Evolutionary conservation across 2,797 vertebrate genomes (phyloP).

Genomic region (Cynodonichthys magdalenae): DNA sequence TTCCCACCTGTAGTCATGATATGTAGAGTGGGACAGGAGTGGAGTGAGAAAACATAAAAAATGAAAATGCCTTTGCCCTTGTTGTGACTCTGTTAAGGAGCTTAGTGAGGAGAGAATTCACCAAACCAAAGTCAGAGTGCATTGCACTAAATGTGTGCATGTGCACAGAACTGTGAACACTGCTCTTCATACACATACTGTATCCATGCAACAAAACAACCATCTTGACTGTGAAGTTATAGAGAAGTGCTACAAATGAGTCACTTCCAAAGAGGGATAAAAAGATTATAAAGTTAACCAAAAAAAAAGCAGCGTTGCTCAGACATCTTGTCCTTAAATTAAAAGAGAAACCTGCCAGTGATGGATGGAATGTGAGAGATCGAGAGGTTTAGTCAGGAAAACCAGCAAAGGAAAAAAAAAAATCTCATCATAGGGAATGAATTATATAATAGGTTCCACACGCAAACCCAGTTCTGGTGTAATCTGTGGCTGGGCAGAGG

Average conservation of each 20-base stretch:
- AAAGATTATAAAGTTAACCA: slow-evolving; percentile 69
- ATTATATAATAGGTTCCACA: slow-evolving; percentile 79
- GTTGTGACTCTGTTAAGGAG: slow-evolving; percentile 72
- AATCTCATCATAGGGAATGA: slow-evolving; percentile 79
- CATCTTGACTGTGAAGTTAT: neutral
- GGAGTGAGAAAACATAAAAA: slow-evolving; percentile 17
- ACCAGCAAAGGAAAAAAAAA: slow-evolving; percentile 66
- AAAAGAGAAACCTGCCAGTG: slow-evolving; percentile 70
- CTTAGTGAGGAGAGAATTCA: slow-evolving; percentile 70
- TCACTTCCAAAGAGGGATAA: slow-evolving; percentile 66
- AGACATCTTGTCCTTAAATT: slow-evolving; percentile 66
- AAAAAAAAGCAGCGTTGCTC: slow-evolving; percentile 38
- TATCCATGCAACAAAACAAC: slow-evolving; percentile 13
- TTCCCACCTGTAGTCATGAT: slow-evolving; percentile 56
- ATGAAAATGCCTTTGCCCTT: slow-evolving; percentile 65
- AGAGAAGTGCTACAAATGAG: slow-evolving; percentile 51
- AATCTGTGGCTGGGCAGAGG: slow-evolving; percentile 73
- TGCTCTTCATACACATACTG: neutral
- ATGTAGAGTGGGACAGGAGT: neutral
- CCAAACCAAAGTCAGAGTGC: slow-evolving; percentile 47
- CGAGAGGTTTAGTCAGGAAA: slow-evolving; percentile 47
- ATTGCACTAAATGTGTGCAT: slow-evolving; percentile 25
- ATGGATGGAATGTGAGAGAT: slow-evolving; percentile 23
- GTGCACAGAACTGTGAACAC: slow-evolving; percentile 4
- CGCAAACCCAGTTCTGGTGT: slow-evolving; percentile 69